Percentiles rank a stretch among this genome's conserved stretches.
These are phyloP conservation scores for Cataglyphis altisquamis DNA, from an alignment of 2,888 invertebrate species.

Conservation along the genomic window DNA sequence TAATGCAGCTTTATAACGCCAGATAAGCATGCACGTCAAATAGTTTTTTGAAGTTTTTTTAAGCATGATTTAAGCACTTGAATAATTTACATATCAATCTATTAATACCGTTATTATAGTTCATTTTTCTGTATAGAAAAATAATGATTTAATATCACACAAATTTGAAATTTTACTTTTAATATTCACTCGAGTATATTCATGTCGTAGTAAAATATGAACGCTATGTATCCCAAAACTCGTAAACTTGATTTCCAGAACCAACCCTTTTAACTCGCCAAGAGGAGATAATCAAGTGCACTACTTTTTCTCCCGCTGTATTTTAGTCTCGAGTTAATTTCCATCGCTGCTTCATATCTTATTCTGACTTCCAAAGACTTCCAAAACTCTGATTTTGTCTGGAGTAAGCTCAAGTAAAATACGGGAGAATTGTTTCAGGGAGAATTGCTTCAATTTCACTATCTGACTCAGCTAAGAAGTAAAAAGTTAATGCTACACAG, in stretches of 20 bases:
- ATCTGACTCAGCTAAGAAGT: neutral
- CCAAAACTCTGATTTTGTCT: neutral
- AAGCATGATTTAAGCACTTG: neutral
- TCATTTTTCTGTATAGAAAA: neutral
- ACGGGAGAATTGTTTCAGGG: neutral
- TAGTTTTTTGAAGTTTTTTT: neutral
- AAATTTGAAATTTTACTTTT: neutral
- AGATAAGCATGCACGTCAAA: neutral
- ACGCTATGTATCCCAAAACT: neutral
- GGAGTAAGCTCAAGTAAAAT: neutral
- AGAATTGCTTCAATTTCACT: neutral
- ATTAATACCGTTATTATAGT: neutral
- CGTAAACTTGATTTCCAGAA: neutral
- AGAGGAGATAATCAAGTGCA: neutral
- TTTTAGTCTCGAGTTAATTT: conserved; percentile 11
- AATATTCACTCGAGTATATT: neutral
- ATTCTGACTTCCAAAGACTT: neutral
- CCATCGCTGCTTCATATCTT: neutral
- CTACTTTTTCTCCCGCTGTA: neutral
- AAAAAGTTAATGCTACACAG: neutral
- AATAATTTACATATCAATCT: neutral
- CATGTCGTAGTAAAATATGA: neutral
- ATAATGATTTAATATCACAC: neutral
- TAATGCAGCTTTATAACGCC: neutral
- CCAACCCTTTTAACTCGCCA: neutral